Base-by-base conservation (phyloP, 2,797 vertebrate genomes). In the Carapus acus region DNA sequence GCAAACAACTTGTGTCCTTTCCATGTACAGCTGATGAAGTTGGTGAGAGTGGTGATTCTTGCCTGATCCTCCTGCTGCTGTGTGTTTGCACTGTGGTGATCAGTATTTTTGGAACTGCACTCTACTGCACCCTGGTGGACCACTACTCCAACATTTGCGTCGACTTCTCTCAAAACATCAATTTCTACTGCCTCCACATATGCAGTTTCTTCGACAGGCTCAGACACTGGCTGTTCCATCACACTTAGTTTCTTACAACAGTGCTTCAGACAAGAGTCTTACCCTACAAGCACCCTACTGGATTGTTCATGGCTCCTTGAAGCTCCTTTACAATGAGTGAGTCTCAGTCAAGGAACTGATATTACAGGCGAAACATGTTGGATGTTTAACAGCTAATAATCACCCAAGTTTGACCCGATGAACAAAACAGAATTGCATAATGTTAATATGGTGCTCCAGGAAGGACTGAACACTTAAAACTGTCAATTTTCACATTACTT, bases 71-170 rank as follows among this genome's bases (percentile, higher is more conserved):
- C 54, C 67, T 98, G 62, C 68, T 95, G 78, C 84, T 99, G 76
- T 98, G 94, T 69, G 64, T 95, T 78, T 86, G 86, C 22, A 97
- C 94, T 1, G 91, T 97, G 80, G 89, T 96, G 83, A 91, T 97
- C 42, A 98, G 95, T 62, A 72, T 97, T 12, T 93, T 92, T 9
- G 92, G 94, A 57, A 99, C 95, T 2, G 93, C 94, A 0, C 53
- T 98, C 54, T 97, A 95, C 86, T 99, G 95, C 81, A 87, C 90
- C 49, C 82, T 97, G 67, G 93, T 88, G 52, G 90, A 92, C 77
- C 82, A 86, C 22, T 88, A 91, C 77, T 93, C 94, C 33, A 91
- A 88, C 38, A 90, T 96, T 49, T 99, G 96, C 79, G 88, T 79
- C 5, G 93, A 99, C 50, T 98, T 99, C 84, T 87, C 92, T 20